Evolutionary conservation across 2,113 vertebrate species (phyloP).

Genomic region (Clarias macrocephalus): DNA sequence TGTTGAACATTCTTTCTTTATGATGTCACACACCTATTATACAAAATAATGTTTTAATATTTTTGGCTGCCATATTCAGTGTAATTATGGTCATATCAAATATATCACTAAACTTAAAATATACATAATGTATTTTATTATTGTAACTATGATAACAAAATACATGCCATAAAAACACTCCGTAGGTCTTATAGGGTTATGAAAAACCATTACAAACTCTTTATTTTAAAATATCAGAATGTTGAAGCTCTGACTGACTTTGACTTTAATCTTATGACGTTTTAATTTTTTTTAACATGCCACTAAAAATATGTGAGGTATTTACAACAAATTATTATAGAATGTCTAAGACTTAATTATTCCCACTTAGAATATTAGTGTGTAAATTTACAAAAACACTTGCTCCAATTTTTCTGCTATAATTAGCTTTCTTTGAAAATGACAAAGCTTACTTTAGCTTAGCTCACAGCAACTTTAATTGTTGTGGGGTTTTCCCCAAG

Average conservation of each 20-base stretch:
- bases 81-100: background rate
- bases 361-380: background rate
- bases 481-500: background rate
- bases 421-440: background rate
- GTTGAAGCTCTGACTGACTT: background rate
- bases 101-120: background rate
- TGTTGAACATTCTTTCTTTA: constrained; percentile 49
- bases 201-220: background rate
- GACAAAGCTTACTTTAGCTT: background rate
- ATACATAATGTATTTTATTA: no score
- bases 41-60: no score
- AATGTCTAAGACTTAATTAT: background rate
- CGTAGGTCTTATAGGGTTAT: background rate
- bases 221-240: background rate
- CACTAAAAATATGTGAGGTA: background rate
- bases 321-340: background rate
- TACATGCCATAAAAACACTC: background rate
- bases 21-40: constrained; percentile 2
- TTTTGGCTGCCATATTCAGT: background rate
- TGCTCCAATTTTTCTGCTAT: background rate
- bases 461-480: background rate
- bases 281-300: background rate
- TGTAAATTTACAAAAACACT: background rate
- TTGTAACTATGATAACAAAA: background rate
- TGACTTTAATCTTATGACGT: background rate